Base-by-base conservation (phyloP, 2,797 vertebrate species). In the Acanthis flammea region DNA sequence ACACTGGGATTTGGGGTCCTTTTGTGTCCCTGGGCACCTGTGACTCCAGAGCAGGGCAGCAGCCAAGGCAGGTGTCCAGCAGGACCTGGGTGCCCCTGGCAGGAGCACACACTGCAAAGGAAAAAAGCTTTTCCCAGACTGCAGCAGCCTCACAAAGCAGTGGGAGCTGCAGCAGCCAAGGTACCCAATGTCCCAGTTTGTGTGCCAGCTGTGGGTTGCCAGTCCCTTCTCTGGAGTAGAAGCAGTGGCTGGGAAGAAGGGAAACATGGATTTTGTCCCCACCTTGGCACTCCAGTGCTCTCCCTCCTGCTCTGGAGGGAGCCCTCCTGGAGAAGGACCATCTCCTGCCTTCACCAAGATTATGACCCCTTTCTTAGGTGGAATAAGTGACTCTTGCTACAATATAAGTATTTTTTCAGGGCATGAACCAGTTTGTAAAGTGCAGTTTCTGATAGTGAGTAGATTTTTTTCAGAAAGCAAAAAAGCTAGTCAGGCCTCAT, bases 151-250 rank as follows among this genome's bases (percentile, higher is more conserved):
- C 41, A 21, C 57, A 76, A 62, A 50, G 9, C 12, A 19, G 22
- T n/a, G 37, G 48, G 54, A 93, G 30, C 70, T 74, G 31, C 41
- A 60, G 80, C 33, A 0, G 1, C 42, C 2, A 0, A 1, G 33
- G 44, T 65, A 41, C 27, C 41, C 14, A 7, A 0, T 9, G 27
- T 21, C n/a, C 27, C 4, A 2, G 62, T 57, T 51, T 0, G 0
- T 53, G 44, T 63, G 63, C 31, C 70, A 41, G 44, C 21, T 70
- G 39, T 47, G 47, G 12, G 24, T 65, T 80, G 15, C 24, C 65
- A 83, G 25, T 9, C 30, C 7, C 19, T 80, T 41, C 41, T 35
- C 9, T 10, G 35, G 35, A 35, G 35, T n/a, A n/a, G 44, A 39
- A 57, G 48, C 37, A 39, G 16, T 44, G 53, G 1, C 37, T 6